Percentiles rank a stretch among this genome's conserved stretches.
Evolutionary conservation across 2,113 vertebrate genomes (phyloP).

Genomic region (Eurypyga helias): DNA sequence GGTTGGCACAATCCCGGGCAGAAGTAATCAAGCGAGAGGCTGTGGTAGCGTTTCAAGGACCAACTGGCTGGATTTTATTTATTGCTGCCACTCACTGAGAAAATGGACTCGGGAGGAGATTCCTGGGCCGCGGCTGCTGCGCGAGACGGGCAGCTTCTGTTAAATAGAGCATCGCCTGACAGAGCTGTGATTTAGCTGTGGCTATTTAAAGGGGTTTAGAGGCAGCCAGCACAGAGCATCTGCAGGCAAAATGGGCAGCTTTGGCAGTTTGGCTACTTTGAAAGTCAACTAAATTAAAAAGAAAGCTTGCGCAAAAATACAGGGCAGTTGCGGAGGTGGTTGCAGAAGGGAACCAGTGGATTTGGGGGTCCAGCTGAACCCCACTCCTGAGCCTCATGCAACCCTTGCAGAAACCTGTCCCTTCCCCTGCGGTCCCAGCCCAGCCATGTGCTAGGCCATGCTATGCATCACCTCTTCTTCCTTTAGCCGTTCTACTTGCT

Average conservation of each 20-base stretch:
- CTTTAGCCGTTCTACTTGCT: neutral
- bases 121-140: neutral
- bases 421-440: neutral
- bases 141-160: slow-evolving; percentile 19
- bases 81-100: slow-evolving; percentile 49
- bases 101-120: slow-evolving; percentile 60
- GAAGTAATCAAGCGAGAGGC: neutral
- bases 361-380: neutral
- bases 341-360: neutral
- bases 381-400: neutral
- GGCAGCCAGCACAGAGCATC: slow-evolving; percentile 52
- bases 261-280: neutral
- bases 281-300: neutral
- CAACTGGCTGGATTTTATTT: slow-evolving; percentile 59
- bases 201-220: slow-evolving; percentile 32
- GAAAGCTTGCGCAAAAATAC: neutral
- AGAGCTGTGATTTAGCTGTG: slow-evolving; percentile 56
- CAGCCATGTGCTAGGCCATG: neutral
- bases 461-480: neutral
- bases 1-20: slow-evolving; percentile 23
- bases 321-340: neutral
- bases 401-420: neutral
- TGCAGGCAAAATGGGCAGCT: slow-evolving; percentile 28
- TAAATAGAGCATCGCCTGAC: slow-evolving; percentile 67
- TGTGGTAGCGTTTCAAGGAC: slow-evolving; percentile 20